Evolutionary conservation across 2,797 vertebrate species (phyloP), one percentile per base, ranked within the genome.

Genomic region (Australoheros facetus): DNA sequence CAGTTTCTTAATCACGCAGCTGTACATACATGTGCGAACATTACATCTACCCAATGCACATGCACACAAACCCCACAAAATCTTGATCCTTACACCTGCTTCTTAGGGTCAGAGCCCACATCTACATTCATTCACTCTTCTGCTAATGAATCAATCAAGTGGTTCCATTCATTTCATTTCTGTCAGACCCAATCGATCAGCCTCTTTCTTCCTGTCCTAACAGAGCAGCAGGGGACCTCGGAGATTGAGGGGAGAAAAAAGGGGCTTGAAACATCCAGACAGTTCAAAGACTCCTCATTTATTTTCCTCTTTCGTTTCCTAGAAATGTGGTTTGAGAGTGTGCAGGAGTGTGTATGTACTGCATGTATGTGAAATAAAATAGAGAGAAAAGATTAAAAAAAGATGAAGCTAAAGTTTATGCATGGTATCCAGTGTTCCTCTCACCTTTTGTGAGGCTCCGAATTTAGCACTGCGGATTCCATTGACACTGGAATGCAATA

Each of bases 131-230:
- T 83, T 82, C 80, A 23, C 69, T 69, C 76, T 75, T 72, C 82
- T 79, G 75, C 87, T 92, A 91, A 94, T 94, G 91, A 94, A 94
- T 94, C 93, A 93, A 93, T 94, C 91, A 90, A 91, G 90, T 87
- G 91, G 85, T 93, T 91, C 90, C 89, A 91, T 94, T 92, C 87
- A 90, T 92, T 91, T 92, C 64, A 57, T 64, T 88, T 86, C 93
- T 94, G 93, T 94, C 95, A 94, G 87, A 83, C 45, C 77, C 85
- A 81, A 95, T 95, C 83, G 93, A 94, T 94, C 94, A 94, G 89
- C 77, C 78, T 72, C 74, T 85, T 84, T 75, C 80, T 77, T 84
- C 71, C 64, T 70, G 48, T 84, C 90, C 88, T 84, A 72, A 66
- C 85, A 83, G 85, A 92, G 81, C 91, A 91, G 87, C 87, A 66